Evolutionary conservation across 2,888 invertebrate genomes (phyloP), one percentile per base, ranked within the genome.

Genomic region (Cosmopolites sordidus): DNA sequence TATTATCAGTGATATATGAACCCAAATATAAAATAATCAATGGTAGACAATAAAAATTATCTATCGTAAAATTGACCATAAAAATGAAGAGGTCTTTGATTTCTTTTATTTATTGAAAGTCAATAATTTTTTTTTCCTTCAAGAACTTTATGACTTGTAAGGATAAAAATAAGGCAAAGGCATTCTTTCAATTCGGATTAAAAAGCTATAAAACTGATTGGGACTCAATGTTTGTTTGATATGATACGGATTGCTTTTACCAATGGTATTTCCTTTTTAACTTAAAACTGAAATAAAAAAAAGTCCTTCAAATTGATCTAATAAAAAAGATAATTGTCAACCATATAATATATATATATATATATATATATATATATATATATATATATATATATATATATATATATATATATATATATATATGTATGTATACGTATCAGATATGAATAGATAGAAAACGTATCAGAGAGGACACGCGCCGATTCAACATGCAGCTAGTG

Each of bases 51-150:
- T 43, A 43, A 43, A 43, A 43, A 27, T 12, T 12, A 33, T 50
- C 50, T 43, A 43, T 43, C 45, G 39, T 51, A 43, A 48, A 51
- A 11, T 47, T 12, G 52, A 22, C 47, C 38, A 50, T 50, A 54
- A 54, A 54, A 54, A 50, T 42, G 41, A 41, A 45, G 43, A 54
- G 46, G 43, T 16, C 49, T 29, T 16, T 48, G 49, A 49, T 49
- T 54, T 44, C 16, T 50, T 50, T 54, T 54, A 46, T 54, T 54
- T 54, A 54, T 50, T 54, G 50, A 38, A 50, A 43, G 39, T 22
- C 44, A 40, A 33, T 43, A 33, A 15, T 39, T 43, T 54, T 45
- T 45, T 22, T 22, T 22, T 22, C 8, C 22, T 8, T 22, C 22
- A 16, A 33, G 49, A 16, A 45, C 46, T 54, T 49, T 49, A 54